Evolutionary conservation across 1,140 invertebrate species (phyloP), one percentile per base, ranked within the genome.

Genomic region (Drosophila pandora): DNA sequence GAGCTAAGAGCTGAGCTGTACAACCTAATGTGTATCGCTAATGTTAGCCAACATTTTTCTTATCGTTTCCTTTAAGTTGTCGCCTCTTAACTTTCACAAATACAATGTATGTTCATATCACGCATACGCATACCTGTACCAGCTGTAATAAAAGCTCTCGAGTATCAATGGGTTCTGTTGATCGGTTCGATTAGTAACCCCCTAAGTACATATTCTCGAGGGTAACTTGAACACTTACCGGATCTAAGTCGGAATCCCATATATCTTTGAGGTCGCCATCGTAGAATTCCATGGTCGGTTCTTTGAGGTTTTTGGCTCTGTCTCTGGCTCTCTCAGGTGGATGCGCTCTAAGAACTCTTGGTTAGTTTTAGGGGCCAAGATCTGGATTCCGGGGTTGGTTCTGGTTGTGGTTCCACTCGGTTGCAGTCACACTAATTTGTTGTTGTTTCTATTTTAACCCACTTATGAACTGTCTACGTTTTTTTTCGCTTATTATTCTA

Each of bases 231-330:
- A 49, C 78, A 94, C 94, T 95, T 92, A 95, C 95, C 94, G 95
- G 94, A 91, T 96, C 95, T 80, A 95, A 93, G 93, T 95, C 95
- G 80, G 94, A 94, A 87, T 96, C 95, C 95, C 95, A 96, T 80
- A 96, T 93, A 90, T 96, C 95, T 92, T 94, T 95, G 81, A 96
- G 93, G 92, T 95, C 95, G 80, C 94, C 93, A 92, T 95, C 95
- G 92, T 94, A 95, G 91, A 94, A 95, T 74, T 95, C 95, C 93
- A 94, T 95, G 67, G 64, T 69, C 95, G 67, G 64, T 69, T 69
- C 63, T 71, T 77, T 79, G 50, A 62, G 63, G 72, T 67, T 67
- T 28, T 50, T 13, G 39, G 9, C 12, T 23, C 52, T 71, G 32
- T 17, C 17, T 17, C 1, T 17, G 17, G 1, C 25, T 25, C 65